Evolutionary conservation across 2,797 vertebrate species (phyloP).

Genomic region (Molossus alvarezi): DNA sequence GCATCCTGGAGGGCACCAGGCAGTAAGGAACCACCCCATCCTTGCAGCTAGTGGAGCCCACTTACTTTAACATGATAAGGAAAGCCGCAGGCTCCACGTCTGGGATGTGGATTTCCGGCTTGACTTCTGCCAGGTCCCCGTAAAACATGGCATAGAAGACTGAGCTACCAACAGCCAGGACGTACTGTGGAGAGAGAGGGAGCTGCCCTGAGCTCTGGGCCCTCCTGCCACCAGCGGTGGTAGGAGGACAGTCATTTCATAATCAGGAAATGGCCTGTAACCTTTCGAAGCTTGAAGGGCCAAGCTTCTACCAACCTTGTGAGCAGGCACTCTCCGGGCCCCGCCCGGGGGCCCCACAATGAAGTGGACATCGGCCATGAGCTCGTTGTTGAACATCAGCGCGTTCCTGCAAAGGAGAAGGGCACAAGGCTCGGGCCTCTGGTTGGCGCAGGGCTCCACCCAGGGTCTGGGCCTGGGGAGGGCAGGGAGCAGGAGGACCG

Average conservation of each 20-base stretch:
- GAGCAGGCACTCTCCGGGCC: constrained; percentile 95
- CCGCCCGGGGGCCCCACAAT: constrained; percentile 95
- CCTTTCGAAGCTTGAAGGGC: neutral
- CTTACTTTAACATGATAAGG: constrained; percentile 99
- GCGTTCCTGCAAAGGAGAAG: constrained; percentile 94
- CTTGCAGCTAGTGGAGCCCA: neutral
- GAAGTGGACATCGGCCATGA: constrained; percentile 99
- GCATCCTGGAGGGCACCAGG: neutral
- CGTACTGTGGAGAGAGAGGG: constrained; percentile 92
- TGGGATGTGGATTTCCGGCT: constrained; percentile 98
- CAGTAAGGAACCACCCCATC: neutral
- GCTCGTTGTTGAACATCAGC: constrained; percentile 99
- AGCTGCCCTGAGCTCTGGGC: neutral
- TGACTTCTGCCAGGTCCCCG: constrained; percentile 97
- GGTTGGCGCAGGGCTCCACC: neutral
- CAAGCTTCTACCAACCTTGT: constrained; percentile 94
- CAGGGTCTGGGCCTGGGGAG: neutral
- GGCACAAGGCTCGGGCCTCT: constrained; percentile 71
- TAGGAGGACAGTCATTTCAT: neutral
- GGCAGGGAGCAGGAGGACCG: neutral
- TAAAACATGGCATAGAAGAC: constrained; percentile 99
- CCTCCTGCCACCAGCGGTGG: neutral
- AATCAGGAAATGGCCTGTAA: neutral
- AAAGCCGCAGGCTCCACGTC: constrained; percentile 99
- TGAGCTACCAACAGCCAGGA: constrained; percentile 98